These are phyloP conservation scores for Malaclemys terrapin DNA, from an alignment of 2,113 vertebrate genomes.

Conservation along the genomic window DNA sequence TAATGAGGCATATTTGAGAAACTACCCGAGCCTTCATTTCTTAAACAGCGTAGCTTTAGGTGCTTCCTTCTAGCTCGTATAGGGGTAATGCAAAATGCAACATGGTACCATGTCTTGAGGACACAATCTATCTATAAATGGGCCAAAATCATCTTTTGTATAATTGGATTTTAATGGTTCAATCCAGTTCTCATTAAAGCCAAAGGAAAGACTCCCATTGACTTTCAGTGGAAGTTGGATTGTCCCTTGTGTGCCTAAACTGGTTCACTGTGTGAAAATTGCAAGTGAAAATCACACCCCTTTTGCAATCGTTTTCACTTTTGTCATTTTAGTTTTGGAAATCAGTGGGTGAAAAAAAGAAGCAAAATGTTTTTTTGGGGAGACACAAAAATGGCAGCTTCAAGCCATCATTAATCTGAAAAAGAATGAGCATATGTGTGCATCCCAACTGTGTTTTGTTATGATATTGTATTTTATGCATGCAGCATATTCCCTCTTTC, in stretches of 20 bases:
- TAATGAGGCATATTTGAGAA: not conserved
- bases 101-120: not conserved
- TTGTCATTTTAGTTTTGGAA: not conserved
- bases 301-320: not conserved
- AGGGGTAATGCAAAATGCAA: not conserved
- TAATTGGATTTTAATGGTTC: not conserved
- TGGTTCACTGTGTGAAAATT: not conserved
- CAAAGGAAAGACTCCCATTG: not conserved
- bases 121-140: not conserved
- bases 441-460: not conserved
- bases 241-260: not conserved
- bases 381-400: not conserved
- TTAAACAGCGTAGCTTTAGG: not conserved
- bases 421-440: accelerated
- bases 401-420: not conserved
- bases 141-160: not conserved
- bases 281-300: not conserved
- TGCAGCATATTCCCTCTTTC: not conserved
- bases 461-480: not conserved
- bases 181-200: not conserved
- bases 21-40: not conserved
- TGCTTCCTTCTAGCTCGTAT: not conserved
- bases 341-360: not conserved
- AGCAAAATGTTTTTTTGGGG: not conserved
- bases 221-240: not conserved